Evolutionary conservation across 2,113 vertebrate genomes (phyloP).

Genomic region (Pseudopodoces humilis): DNA sequence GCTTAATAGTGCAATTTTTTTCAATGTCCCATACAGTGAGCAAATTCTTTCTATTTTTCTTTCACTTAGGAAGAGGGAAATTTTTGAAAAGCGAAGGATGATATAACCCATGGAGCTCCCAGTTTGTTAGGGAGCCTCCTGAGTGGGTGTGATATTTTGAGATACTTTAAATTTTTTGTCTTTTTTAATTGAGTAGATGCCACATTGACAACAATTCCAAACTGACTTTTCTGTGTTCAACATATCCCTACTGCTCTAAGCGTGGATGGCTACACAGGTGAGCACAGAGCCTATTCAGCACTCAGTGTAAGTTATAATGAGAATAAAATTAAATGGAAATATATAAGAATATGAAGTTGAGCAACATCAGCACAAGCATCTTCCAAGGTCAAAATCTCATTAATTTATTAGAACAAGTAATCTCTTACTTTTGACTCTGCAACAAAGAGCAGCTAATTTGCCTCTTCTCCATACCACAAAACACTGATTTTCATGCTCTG

Average conservation of each 20-base stretch:
- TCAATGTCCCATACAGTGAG: neutral
- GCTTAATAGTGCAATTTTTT: neutral
- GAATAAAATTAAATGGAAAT: neutral
- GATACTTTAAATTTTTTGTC: neutral
- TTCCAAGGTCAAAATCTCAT: neutral
- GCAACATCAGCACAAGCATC: neutral
- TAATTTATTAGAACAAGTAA: neutral
- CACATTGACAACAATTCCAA: neutral
- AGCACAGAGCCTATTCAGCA: neutral
- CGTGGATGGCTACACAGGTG: neutral
- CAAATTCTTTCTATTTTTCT: neutral
- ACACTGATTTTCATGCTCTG: neutral
- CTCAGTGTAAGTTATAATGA: neutral
- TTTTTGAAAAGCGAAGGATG: neutral
- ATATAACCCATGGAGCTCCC: neutral
- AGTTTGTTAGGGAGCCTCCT: neutral
- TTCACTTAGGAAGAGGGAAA: neutral
- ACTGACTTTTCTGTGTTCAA: neutral
- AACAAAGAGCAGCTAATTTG: neutral
- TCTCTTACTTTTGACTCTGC: neutral
- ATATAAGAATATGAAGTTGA: neutral
- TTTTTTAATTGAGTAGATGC: neutral
- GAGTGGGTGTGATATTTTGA: neutral
- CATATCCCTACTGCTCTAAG: neutral
- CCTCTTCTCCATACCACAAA: neutral